Percentiles rank a stretch among this genome's conserved stretches.
Evolutionary conservation across 2,888 invertebrate genomes (phyloP).

Genomic region (Caenorhabditis sp.): DNA sequence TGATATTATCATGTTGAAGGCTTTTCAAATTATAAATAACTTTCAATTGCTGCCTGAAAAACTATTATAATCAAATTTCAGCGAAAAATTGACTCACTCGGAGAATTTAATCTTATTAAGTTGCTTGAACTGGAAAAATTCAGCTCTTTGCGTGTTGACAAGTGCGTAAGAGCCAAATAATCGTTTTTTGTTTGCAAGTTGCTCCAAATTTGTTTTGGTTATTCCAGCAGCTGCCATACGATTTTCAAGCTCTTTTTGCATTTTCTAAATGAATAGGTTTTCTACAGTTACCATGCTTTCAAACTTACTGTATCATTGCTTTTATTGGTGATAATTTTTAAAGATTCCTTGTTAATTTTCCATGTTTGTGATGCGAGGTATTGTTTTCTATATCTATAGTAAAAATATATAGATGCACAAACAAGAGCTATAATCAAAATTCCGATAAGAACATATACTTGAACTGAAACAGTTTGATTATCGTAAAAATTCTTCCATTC

Average conservation of each 20-base stretch:
- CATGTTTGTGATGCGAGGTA: conserved; percentile 28
- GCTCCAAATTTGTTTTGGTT: conserved; percentile 8
- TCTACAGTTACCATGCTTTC: neutral
- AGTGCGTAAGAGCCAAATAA: conserved; percentile 57
- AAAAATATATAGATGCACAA: neutral
- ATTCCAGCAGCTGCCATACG: neutral
- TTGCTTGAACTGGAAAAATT: conserved; percentile 59
- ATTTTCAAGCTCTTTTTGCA: conserved; percentile 40
- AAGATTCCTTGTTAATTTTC: conserved; percentile 50
- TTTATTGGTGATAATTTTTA: conserved; percentile 67
- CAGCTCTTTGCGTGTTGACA: conserved; percentile 62
- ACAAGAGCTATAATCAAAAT: neutral
- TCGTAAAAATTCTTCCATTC: neutral
- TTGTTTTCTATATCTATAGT: neutral
- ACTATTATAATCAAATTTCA: neutral
- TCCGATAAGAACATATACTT: neutral
- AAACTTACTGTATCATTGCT: conserved; percentile 37
- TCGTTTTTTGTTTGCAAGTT: conserved; percentile 40
- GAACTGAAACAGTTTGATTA: neutral
- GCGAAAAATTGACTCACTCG: conserved; percentile 26
- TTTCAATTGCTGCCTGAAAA: conserved; percentile 46
- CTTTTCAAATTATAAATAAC: conserved; percentile 62
- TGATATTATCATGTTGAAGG: conserved; percentile 66
- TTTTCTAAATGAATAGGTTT: conserved; percentile 17
- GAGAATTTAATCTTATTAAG: conserved; percentile 55